Percentiles rank a stretch among this genome's conserved stretches.
Evolutionary conservation across 1,140 invertebrate genomes (phyloP).

Genomic region (Phortica variegata): DNA sequence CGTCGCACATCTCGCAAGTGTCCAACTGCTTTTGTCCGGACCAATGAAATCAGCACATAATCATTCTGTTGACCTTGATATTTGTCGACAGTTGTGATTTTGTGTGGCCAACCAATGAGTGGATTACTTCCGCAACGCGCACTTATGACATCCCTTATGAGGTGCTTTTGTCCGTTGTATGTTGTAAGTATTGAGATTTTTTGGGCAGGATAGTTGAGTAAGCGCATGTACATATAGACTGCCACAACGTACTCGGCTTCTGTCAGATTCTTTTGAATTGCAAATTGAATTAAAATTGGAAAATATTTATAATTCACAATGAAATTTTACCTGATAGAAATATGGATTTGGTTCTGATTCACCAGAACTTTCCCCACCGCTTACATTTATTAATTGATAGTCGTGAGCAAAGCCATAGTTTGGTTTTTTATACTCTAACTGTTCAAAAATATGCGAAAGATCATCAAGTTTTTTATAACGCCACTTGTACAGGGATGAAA

Average conservation of each 20-base stretch:
- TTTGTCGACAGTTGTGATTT: slow-evolving; percentile 97
- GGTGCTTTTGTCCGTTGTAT: slow-evolving; percentile 98
- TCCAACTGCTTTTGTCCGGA: slow-evolving; percentile 93
- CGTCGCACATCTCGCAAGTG: slow-evolving; percentile 95
- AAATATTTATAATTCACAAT: background rate
- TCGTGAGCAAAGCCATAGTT: slow-evolving; percentile 93
- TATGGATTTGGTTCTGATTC: slow-evolving; percentile 98
- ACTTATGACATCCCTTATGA: slow-evolving; percentile 94
- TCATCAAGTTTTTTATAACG: slow-evolving; percentile 94
- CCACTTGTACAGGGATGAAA: slow-evolving; percentile 97
- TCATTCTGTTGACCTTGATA: slow-evolving; percentile 99
- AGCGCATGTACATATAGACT: slow-evolving; percentile 97
- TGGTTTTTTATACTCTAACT: slow-evolving; percentile 81
- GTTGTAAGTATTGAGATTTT: slow-evolving; percentile 99
- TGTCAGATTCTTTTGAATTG: slow-evolving; percentile 79
- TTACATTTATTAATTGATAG: slow-evolving; percentile 96
- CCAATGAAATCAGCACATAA: slow-evolving; percentile 93
- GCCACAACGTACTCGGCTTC: slow-evolving; percentile 99
- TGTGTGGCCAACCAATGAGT: slow-evolving; percentile 92
- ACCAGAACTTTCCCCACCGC: slow-evolving; percentile 94
- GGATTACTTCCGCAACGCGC: slow-evolving; percentile 94
- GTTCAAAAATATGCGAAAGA: slow-evolving; percentile 80
- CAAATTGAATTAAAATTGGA: slow-evolving; percentile 2
- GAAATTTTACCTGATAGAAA: slow-evolving; percentile 83
- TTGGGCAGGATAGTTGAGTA: slow-evolving; percentile 94